Evolutionary conservation across 1,140 invertebrate genomes (phyloP), one percentile per base, ranked within the genome.

Genomic region (Drosophila pallidifrons): DNA sequence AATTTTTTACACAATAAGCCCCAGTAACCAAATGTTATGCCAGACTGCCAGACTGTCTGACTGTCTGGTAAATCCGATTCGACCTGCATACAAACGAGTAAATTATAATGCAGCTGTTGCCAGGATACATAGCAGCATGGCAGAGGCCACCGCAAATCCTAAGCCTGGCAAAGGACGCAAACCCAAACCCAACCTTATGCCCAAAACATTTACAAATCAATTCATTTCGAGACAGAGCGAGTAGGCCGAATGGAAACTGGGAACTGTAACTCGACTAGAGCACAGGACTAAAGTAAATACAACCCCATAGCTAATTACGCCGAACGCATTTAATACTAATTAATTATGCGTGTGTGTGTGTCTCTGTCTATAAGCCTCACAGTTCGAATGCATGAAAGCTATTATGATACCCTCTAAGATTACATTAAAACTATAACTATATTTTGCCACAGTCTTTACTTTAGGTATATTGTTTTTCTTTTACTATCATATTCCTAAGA

Each of bases 91-190:
- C 79, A 79, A 78, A 81, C 76, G 66, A 76, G 80, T 75, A 79
- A 81, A 85, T 78, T 81, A 77, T 79, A 69, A 63, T 59, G 74
- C 78, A 80, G 66, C 75, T 80, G 78, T 74, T 80, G 75, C 75
- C 69, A 51, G 54, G 13, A 60, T 52, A 16, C 38, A 38, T 20
- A 32, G 28, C 16, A 57, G 16, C 41, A 38, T 41, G 10, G 20
- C 20, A 4, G 25, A 35, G 43, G 20, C 32, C 45, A 28, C 46
- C 60, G 8, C 76, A 76, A 70, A 59, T 72, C 45, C 74, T 51
- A 63, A 71, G 32, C 32, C 57, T 30, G n/a, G 3, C 38, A 13
- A 58, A 55, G 38, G 13, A 43, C n/a, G 54, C 35, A 8, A 59
- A 49, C 20, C 47, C n/a, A 8, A 38, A 38, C 35, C 64, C 66